A percentile compares a stretch with the other conserved stretches of the same genome.
These are phyloP conservation scores for Amblyopsis hoosieri DNA, from an alignment of 2,797 vertebrate genomes.

Conservation along the genomic window DNA sequence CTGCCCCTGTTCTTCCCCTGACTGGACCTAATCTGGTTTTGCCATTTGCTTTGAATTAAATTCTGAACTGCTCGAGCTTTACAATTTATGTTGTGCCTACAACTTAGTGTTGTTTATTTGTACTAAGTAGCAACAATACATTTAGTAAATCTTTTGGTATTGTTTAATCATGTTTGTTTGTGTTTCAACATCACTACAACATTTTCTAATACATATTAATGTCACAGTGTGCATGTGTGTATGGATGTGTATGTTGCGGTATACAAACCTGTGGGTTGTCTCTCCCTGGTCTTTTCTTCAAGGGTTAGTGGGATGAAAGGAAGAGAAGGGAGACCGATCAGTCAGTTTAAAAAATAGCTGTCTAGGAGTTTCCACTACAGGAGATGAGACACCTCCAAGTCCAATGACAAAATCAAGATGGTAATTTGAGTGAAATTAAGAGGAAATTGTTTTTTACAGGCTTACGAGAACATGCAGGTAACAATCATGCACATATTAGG, in stretches of 20 bases:
- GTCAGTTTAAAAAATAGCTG: slow-evolving; percentile 68
- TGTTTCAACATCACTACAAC: background rate
- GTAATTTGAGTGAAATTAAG: slow-evolving; percentile 6
- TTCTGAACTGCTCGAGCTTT: no score
- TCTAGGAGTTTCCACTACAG: slow-evolving; percentile 44
- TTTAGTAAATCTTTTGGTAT: no score
- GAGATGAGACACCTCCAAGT: slow-evolving; percentile 35
- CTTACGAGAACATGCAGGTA: slow-evolving; percentile 72
- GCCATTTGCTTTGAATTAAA: no score
- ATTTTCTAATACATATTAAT: background rate
- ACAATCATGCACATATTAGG: slow-evolving; percentile 69
- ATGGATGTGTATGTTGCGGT: slow-evolving; percentile 12
- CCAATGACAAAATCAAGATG: slow-evolving; percentile 12
- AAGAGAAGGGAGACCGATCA: slow-evolving; percentile 83
- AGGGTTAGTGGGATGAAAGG: slow-evolving; percentile 82
- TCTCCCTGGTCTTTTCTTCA: slow-evolving; percentile 97
- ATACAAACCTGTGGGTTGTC: slow-evolving; percentile 79
- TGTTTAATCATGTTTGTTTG: slow-evolving; percentile 1
- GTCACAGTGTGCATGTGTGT: slow-evolving; percentile 21
- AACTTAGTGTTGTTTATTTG: no score
- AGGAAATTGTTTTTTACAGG: slow-evolving; percentile 15
- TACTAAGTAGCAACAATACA: no score
- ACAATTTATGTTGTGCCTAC: no score
- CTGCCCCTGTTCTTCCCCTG: no score
- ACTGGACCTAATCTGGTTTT: no score